These are phyloP conservation scores for Aporophyla nigra DNA, from an alignment of 2,888 invertebrate genomes.

Conservation along the genomic window DNA sequence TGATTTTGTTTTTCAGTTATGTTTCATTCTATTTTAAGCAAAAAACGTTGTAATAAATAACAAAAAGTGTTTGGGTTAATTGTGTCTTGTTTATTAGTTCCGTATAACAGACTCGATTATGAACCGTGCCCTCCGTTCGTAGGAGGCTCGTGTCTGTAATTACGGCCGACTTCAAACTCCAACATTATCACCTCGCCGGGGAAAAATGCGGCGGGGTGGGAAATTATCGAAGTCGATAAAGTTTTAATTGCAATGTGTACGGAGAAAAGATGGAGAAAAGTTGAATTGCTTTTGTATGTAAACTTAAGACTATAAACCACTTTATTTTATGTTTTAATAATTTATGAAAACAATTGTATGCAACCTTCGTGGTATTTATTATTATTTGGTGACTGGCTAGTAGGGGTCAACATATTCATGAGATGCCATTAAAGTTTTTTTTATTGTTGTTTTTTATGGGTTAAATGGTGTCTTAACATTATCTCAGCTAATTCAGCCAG, in stretches of 20 bases:
- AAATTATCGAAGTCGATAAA: slow-evolving; percentile 65
- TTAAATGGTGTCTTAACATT: neutral
- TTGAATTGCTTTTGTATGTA: slow-evolving; percentile 27
- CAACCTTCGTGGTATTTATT: neutral
- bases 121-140: slow-evolving; percentile 62
- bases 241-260: neutral
- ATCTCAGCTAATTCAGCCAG: neutral
- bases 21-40: neutral
- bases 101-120: slow-evolving; percentile 86
- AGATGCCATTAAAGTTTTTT: neutral
- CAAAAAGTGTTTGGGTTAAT: slow-evolving; percentile 66
- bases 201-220: slow-evolving; percentile 64
- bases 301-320: neutral
- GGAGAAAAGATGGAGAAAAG: neutral
- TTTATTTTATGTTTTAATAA: neutral
- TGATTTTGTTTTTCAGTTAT: neutral
- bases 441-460: neutral
- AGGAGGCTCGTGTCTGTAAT: slow-evolving; percentile 77
- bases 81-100: slow-evolving; percentile 84
- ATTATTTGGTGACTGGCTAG: neutral
- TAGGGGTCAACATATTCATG: neutral
- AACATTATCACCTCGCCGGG: slow-evolving; percentile 82
- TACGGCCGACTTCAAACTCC: slow-evolving; percentile 84
- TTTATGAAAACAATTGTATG: neutral
- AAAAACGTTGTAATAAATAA: slow-evolving; percentile 13